Evolutionary conservation across 2,888 invertebrate species (phyloP).

Genomic region (Steinernema scapterisci): DNA sequence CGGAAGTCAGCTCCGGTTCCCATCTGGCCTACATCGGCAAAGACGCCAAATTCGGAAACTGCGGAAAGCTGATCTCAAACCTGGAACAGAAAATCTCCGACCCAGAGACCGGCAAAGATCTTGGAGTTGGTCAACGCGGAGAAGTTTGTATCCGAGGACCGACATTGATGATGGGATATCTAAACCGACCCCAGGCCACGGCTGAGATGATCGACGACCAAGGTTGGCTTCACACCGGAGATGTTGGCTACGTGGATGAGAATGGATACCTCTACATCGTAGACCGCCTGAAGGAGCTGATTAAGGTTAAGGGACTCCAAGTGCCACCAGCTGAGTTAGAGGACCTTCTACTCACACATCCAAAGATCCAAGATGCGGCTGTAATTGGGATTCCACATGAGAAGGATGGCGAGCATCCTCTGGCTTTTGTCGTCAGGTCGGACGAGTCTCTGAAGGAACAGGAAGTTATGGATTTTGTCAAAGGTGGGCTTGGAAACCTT

Average conservation of each 20-base stretch:
- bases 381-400: conserved; percentile 79
- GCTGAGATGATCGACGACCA: conserved; percentile 42
- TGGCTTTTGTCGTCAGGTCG: conserved; percentile 56
- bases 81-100: conserved; percentile 36
- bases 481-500: conserved; percentile 18
- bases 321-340: conserved; percentile 69
- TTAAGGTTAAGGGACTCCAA: conserved; percentile 85
- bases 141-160: conserved; percentile 80
- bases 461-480: conserved; percentile 37
- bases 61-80: conserved; percentile 39
- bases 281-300: conserved; percentile 85
- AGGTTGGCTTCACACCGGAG: conserved; percentile 73
- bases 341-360: conserved; percentile 75
- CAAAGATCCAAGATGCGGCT: conserved; percentile 77
- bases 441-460: conserved; percentile 28
- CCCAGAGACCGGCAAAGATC: conserved; percentile 26
- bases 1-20: conserved; percentile 36
- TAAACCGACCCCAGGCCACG: conserved; percentile 72
- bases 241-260: conserved; percentile 81
- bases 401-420: conserved; percentile 67
- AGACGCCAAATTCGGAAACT: conserved; percentile 24
- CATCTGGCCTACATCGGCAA: conserved; percentile 37
- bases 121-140: conserved; percentile 35
- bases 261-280: conserved; percentile 80
- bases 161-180: conserved; percentile 81